Evolutionary conservation across 2,888 invertebrate species (phyloP), one percentile per base, ranked within the genome.

Genomic region (Cheilosia grossa): DNA sequence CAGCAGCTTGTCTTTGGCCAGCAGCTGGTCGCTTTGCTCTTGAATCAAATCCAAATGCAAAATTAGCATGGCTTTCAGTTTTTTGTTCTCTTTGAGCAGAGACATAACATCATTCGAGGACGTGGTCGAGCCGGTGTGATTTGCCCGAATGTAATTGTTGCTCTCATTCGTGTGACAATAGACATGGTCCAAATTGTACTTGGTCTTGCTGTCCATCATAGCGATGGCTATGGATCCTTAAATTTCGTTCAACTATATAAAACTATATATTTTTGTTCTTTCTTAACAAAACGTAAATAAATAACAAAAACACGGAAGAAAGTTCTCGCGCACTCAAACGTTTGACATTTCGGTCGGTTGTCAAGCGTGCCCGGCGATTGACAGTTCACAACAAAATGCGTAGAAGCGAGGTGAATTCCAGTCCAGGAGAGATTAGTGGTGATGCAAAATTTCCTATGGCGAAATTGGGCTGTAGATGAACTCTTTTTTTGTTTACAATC

Each of bases 21-120:
- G 93, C 87, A 98, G 94, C 89, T 96, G 94, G 89, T 97, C 97
- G 89, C 96, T 96, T 92, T 98, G 97, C 92, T 97, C 97, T 91
- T 97, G 97, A 90, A 98, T 97, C 85, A 98, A 93, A 91, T 98
- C 97, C 89, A 98, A 93, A 91, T 98, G 97, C 87, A 96, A 93
- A 79, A 97, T 92, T 87, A 97, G 93, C 90, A 98, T 94, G 87
- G 96, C 96, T 92, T 97, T 97, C 15, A 92, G 87, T 69, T 92
- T 91, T 82, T 92, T 92, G 73, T 91, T 92, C 86, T 92, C 91
- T 67, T 91, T 90, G n/a, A 91, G 87, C 7, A 92, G 75, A 7
- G 90, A 88, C 72, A 91, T 88, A 19, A 91, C 88, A 79, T 92
- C 88, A 44, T 72, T 85, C 1, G 79, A 77, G 21, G 58, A 56